These are phyloP conservation scores for Tokudaia muenninki DNA, from an alignment of 2,797 vertebrate species.

Conservation along the genomic window DNA sequence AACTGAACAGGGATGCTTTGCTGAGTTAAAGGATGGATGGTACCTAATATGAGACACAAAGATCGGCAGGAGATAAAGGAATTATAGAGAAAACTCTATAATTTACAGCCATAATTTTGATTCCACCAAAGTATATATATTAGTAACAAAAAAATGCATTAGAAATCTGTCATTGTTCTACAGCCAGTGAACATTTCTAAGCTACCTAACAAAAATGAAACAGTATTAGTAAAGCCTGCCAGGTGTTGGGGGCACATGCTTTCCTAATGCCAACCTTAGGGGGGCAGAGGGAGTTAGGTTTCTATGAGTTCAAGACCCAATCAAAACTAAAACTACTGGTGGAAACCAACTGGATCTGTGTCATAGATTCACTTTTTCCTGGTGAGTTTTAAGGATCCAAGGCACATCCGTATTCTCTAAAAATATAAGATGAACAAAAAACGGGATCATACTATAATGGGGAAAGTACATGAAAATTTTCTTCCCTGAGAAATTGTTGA, in stretches of 20 bases:
- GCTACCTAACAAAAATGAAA: slow-evolving; percentile 51
- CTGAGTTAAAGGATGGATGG: neutral
- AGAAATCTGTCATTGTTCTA: slow-evolving; percentile 36
- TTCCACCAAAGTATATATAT: neutral
- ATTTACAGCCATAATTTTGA: neutral
- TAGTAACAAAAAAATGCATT: neutral
- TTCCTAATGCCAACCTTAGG: neutral
- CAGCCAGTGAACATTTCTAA: neutral
- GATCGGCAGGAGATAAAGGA: neutral
- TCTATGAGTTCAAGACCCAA: neutral
- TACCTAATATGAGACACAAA: neutral
- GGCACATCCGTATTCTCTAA: neutral
- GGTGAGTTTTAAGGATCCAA: neutral
- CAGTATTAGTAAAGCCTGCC: neutral
- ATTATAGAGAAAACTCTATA: slow-evolving; percentile 20
- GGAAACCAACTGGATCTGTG: slow-evolving; percentile 18
- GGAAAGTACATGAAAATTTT: slow-evolving; percentile 33
- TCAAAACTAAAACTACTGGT: neutral
- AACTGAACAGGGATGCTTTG: neutral
- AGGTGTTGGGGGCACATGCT: neutral
- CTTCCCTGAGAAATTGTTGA: neutral
- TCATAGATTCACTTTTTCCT: neutral
- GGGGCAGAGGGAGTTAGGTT: neutral
- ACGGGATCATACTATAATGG: neutral
- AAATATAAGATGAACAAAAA: neutral